Evolutionary conservation across 2,888 invertebrate species (phyloP).

Genomic region (Ceratothoa steindachneri): DNA sequence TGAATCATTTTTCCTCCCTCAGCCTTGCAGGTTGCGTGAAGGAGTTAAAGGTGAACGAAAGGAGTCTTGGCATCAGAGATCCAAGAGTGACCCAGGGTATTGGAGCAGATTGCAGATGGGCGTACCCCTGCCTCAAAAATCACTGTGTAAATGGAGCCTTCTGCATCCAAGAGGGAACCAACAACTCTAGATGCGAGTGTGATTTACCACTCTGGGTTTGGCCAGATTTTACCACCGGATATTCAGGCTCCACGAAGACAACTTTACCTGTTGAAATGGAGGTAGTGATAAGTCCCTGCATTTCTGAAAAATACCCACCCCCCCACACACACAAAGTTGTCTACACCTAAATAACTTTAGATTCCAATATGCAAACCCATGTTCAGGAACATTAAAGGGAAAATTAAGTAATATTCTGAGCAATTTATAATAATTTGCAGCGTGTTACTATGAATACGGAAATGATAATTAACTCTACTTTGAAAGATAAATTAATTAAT

Average conservation of each 20-base stretch:
- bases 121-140: constrained; percentile 69
- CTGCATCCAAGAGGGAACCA: constrained; percentile 69
- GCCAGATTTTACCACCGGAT: constrained; percentile 68
- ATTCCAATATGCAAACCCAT: too few species aligned
- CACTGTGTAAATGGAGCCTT: constrained; percentile 72
- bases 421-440: too few species aligned
- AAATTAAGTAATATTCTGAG: too few species aligned
- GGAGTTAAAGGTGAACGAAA: constrained; percentile 63
- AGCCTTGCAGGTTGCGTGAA: constrained; percentile 55
- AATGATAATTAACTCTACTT: too few species aligned
- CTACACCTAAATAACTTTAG: too few species aligned
- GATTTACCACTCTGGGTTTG: constrained; percentile 70
- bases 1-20: too few species aligned
- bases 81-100: constrained; percentile 70
- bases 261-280: constrained; percentile 35
- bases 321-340: too few species aligned
- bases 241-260: constrained; percentile 48
- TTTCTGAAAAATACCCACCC: too few species aligned
- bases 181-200: constrained; percentile 66
- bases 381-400: too few species aligned
- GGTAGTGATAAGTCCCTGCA: too few species aligned
- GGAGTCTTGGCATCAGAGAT: constrained; percentile 72
- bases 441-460: too few species aligned
- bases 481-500: too few species aligned
- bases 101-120: constrained; percentile 78